Evolutionary conservation across 2,797 vertebrate species (phyloP).

Genomic region (Arvicola amphibius): DNA sequence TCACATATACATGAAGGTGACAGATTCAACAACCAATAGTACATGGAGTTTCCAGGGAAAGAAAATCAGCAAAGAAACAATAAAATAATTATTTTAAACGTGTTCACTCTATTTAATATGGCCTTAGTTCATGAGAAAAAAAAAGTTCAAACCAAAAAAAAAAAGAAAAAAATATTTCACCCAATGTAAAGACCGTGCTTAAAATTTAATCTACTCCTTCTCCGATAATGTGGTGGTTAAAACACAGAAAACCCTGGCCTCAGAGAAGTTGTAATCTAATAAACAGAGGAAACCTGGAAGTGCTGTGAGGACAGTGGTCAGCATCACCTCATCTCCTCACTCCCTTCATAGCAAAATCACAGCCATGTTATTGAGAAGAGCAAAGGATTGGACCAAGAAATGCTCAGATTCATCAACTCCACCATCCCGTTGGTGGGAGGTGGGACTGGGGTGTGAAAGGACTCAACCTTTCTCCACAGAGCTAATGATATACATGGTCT

Average conservation of each 20-base stretch:
- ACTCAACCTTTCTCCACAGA: neutral
- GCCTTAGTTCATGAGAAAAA: neutral
- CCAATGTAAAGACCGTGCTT: neutral
- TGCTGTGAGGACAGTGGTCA: neutral
- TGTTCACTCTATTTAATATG: neutral
- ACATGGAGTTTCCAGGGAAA: neutral
- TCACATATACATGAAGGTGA: neutral
- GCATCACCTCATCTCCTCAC: neutral
- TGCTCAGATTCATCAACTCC: neutral
- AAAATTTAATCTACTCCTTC: constrained; percentile 37
- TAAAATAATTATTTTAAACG: neutral
- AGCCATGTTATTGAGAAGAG: neutral
- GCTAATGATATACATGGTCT: neutral
- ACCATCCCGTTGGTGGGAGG: neutral
- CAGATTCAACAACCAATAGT: constrained; percentile 16
- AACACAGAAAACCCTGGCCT: neutral
- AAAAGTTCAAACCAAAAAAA: neutral
- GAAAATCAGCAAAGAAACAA: constrained; percentile 28
- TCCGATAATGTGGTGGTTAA: neutral
- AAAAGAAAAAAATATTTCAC: neutral
- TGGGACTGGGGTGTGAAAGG: neutral
- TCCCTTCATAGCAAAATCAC: neutral
- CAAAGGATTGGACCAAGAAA: neutral
- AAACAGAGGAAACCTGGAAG: neutral
- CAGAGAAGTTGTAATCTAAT: neutral